Evolutionary conservation across 2,888 invertebrate species (phyloP), one percentile per base, ranked within the genome.

Genomic region (Choreutis nemorana): DNA sequence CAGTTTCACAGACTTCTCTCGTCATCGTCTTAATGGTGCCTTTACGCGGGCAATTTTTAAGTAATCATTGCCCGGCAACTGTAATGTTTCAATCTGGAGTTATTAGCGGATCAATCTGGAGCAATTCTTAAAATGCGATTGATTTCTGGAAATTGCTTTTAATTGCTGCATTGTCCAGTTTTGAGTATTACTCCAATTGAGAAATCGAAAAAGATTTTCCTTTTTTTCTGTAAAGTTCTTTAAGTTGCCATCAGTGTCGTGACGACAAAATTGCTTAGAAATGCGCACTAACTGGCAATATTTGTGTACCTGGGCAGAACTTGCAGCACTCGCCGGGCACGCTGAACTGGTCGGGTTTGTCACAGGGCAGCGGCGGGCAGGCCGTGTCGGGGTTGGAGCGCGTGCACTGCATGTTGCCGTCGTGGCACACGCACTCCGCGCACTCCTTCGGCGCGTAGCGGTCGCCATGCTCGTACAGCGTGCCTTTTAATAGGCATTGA

Each of bases 241-340:
- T 18, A 18, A 8, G 5, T 18, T 18, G 18, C 18, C 5, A 18
- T 7, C 8, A 18, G 5, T 18, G 5, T 18, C 18, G 5, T 24
- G 6, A 8, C 4, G 2, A 1, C 6, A 13, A 2, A 11, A n/a
- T 8, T 7, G 9, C n/a, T n/a, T 9, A 7, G 4, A 11, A 15
- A 3, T 26, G 21, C 15, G 24, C 15, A 14, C n/a, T 12, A 15
- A 15, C 9, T 5, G 10, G 14, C 3, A 14, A 32, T 14, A n/a
- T n/a, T n/a, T n/a, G n/a, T n/a, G n/a, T 67, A 91, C 93, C 93
- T 77, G 89, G 89, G 67, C 94, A 94, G 60, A 91, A 90, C 64
- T 90, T 90, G 82, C 94, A 94, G 78, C 94, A 94, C 65, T 91
- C 89, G 34, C 89, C 92, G 28, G 89, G 87, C 36, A 91, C 89